A percentile compares a stretch with the other conserved stretches of the same genome.
Conservation (phyloP, 2,797 vertebrate genomes). For the Microcaecilia unicolor region DNA sequence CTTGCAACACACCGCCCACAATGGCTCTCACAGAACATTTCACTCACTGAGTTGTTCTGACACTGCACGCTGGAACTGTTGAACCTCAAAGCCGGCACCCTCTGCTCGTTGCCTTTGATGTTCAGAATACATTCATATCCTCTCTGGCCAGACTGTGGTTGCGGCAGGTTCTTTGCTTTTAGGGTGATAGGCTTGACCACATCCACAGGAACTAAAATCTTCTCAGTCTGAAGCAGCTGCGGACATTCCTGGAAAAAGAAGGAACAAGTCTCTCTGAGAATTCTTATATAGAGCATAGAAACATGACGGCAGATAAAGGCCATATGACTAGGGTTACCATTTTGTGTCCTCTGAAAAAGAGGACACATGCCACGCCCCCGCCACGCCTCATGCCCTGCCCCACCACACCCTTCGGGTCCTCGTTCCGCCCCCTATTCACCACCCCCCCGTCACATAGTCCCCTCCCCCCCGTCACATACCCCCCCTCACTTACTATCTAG, state of each 20-base stretch:
- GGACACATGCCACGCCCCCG: too few relatives aligned
- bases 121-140: slow-evolving; percentile 89
- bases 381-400: too few relatives aligned
- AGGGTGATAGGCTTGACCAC: slow-evolving; percentile 92
- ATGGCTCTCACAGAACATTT: not conserved
- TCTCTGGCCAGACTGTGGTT: slow-evolving; percentile 89
- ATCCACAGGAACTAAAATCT: slow-evolving; percentile 87
- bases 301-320: too few relatives aligned
- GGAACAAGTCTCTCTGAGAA: not conserved
- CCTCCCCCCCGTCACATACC: too few relatives aligned
- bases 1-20: not conserved
- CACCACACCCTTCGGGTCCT: too few relatives aligned
- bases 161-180: slow-evolving; percentile 88
- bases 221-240: slow-evolving; percentile 80
- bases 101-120: slow-evolving; percentile 83
- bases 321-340: too few relatives aligned
- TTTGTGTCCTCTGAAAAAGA: too few relatives aligned
- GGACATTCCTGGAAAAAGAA: slow-evolving; percentile 77
- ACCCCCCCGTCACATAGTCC: too few relatives aligned
- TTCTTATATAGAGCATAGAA: too few relatives aligned
- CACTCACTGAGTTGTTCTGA: slow-evolving; percentile 93
- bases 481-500: too few relatives aligned
- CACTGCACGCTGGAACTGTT: slow-evolving; percentile 97
- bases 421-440: too few relatives aligned
- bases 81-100: slow-evolving; percentile 88